Evolutionary conservation across 2,113 vertebrate genomes (phyloP), one percentile per base, ranked within the genome.

Genomic region (Psephotus haematonotus): DNA sequence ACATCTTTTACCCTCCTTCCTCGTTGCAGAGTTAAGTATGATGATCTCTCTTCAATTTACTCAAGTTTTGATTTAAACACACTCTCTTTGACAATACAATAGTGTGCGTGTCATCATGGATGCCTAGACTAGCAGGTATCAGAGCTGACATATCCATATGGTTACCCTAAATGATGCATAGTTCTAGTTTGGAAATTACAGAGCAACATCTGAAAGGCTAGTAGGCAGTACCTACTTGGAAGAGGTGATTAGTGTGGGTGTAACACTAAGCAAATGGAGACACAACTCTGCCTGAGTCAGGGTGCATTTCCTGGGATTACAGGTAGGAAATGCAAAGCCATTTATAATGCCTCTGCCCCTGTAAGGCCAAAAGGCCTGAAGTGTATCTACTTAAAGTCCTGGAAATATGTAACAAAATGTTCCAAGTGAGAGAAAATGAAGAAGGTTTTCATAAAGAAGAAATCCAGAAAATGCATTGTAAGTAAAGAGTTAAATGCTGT

Each of bases 401-500:
- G 77, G 63, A 95, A 77, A 89, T 77, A 86, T 7, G 39, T 53
- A 96, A 79, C n/a, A 90, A 95, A 86, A 35, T 62, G 25, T 28
- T 74, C 18, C 43, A 74, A 80, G 22, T 27, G 33, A 86, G 60
- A 82, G 37, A 83, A 76, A 13, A 17, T 13, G 3, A 77, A 13
- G 49, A 5, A 37, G 5, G 15, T 28, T 79, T 74, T 46, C 75
- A 59, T 69, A 43, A 17, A 90, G 29, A 95, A 94, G 11, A 63
- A 94, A 96, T 57, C 62, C 22, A 49, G 46, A 53, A 46, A 97
- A 71, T 52, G 10, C 60, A 71, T 92, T 88, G 41, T 88, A 96
- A 91, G 83, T 92, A 93, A 87, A 35, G 41, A 90, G 47, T 27
- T 62, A 90, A 94, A 93, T 86, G 46, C 44, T 88, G 47, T 74